Percentiles rank a stretch among this genome's conserved stretches.
These are phyloP conservation scores for Lithodes maja DNA, from an alignment of 2,888 invertebrate genomes.

Conservation along the genomic window DNA sequence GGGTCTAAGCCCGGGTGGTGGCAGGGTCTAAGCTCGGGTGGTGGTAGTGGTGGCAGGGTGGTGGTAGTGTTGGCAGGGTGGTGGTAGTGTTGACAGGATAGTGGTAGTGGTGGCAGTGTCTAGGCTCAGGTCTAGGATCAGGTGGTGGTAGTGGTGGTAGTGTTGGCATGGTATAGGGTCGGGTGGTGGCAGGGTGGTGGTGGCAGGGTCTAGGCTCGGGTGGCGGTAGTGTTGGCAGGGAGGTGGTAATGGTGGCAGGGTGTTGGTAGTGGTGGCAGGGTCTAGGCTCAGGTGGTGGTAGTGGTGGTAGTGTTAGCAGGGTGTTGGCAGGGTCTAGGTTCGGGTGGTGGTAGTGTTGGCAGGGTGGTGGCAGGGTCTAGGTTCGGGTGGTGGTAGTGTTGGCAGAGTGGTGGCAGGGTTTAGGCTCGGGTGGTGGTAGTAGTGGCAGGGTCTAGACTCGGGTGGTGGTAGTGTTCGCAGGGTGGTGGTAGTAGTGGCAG, in stretches of 20 bases:
- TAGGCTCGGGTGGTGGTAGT: background rate
- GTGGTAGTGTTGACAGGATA: no score
- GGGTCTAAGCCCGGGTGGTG: no score
- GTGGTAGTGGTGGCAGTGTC: no score
- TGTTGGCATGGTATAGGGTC: no score
- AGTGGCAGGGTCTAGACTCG: background rate
- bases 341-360: background rate
- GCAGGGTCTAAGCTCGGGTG: no score
- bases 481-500: background rate
- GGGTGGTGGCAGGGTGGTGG: background rate
- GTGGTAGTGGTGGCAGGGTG: no score
- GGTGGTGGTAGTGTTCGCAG: background rate
- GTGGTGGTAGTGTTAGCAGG: background rate
- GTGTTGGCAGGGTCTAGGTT: background rate
- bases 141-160: no score
- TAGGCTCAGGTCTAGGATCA: no score
- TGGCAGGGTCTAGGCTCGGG: background rate
- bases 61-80: no score
- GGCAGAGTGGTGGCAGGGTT: no score
- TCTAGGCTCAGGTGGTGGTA: background rate
- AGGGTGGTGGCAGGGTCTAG: constrained; percentile 12
- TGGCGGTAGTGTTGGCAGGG: constrained; percentile 22
- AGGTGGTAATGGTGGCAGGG: background rate
- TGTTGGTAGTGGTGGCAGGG: background rate
- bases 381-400: no score